Base-by-base conservation (phyloP, 2,888 invertebrate genomes). In the Charanyca ferruginea region DNA sequence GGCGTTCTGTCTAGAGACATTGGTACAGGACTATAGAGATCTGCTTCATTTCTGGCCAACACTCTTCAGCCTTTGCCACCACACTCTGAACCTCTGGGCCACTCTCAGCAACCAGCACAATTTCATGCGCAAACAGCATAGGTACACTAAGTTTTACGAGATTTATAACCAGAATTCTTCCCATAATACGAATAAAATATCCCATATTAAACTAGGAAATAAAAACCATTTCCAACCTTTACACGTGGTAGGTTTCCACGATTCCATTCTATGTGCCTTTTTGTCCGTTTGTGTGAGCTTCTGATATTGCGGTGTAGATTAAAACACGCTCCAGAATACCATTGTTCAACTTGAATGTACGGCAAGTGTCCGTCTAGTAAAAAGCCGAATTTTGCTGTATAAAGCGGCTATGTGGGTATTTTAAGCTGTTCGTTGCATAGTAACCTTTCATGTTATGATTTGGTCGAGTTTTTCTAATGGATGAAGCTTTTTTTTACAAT, bases 291-390 rank as follows among this genome's bases (percentile, higher is more conserved):
- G 66, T 72, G 59, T 48, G 67, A 58, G 78, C 42, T 67, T 60
- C 51, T 62, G 60, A 75, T 70, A 59, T 66, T 66, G 80, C 47
- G 60, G 80, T 58, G 63, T 55, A n/a, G n/a, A 77, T 79, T 77
- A 71, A 75, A 77, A 70, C 48, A 55, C 48, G 79, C 60, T 76
- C 48, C 51, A 61, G 57, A 70, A 70, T 63, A 41, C 66, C 48
- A 79, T 77, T 77, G 80, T 77, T 79, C 53, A 63, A 70, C 59
- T 75, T 49, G 60, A 60, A 79, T 61, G 70, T 72, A 71, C 63
- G 55, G 63, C 51, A 71, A 72, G 80, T 72, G 77, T 63, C 61
- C 58, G 38, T 58, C 57, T 77, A 64, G 52, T 51, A 25, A 67
- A 52, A 47, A 41, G 47, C 22, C 23, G 16, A 20, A 18, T 16